A percentile compares a stretch with the other conserved stretches of the same genome.
Evolutionary conservation across 2,888 invertebrate species (phyloP).

Genomic region (Priocnemis perturbator): DNA sequence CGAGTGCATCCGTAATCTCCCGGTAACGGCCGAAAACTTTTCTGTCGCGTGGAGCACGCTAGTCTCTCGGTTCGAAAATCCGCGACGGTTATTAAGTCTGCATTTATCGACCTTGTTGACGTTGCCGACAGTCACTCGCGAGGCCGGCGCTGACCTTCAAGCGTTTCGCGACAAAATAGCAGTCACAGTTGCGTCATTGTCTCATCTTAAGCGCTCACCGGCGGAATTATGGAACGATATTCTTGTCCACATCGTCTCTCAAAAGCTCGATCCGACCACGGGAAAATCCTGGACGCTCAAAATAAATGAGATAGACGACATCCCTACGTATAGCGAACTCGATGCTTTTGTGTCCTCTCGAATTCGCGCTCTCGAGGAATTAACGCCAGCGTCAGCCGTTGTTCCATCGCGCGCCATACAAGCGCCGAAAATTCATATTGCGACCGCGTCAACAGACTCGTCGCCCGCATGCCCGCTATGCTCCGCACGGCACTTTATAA

Average conservation of each 20-base stretch:
- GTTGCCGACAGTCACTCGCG: background rate
- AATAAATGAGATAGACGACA: background rate
- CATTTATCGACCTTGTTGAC: background rate
- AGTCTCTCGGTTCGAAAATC: background rate
- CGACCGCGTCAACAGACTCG: too few species aligned
- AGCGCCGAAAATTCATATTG: too few species aligned
- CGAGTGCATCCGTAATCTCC: background rate
- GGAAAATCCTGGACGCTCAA: background rate
- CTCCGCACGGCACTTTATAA: too few species aligned
- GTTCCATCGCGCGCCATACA: too few species aligned
- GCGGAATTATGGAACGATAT: slow-evolving; percentile 6
- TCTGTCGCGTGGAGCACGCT: background rate
- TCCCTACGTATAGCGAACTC: background rate
- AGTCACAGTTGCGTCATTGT: background rate
- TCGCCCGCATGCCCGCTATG: too few species aligned
- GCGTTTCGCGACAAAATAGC: background rate
- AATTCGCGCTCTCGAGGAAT: background rate
- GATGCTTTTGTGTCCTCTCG: background rate
- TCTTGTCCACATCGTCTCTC: background rate
- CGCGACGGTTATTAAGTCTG: background rate
- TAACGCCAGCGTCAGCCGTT: too few species aligned
- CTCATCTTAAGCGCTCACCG: background rate
- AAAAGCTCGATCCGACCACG: background rate
- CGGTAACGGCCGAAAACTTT: background rate
- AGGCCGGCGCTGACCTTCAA: background rate